phyloP scores from a whole-genome alignment of 2,888 invertebrate species.

The Spodoptera picta region DNA sequence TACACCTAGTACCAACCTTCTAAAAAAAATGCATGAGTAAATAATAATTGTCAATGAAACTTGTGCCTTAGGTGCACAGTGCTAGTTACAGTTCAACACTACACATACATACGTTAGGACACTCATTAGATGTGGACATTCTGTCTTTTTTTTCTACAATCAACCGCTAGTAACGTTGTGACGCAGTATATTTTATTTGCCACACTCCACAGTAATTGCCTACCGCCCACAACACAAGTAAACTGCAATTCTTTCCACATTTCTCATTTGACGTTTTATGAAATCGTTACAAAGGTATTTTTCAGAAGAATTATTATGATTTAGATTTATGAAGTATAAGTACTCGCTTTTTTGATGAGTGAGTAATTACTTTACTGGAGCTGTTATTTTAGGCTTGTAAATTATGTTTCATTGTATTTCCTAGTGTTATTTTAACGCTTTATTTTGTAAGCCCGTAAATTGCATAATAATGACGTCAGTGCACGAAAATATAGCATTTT shows the following conservation, averaged over 20 bases:
- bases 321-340: slow-evolving; percentile 37
- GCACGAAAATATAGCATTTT: no score
- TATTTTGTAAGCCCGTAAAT: not conserved
- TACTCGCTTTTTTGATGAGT: slow-evolving; percentile 18
- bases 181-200: slow-evolving; percentile 43
- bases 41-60: no score
- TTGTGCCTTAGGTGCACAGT: no score
- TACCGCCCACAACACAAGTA: slow-evolving; percentile 38
- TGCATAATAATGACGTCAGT: not conserved
- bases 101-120: no score
- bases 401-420: slow-evolving; percentile 7
- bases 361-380: slow-evolving; percentile 30
- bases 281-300: slow-evolving; percentile 42
- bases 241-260: slow-evolving; percentile 41
- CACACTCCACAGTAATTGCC: slow-evolving; percentile 51
- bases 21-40: no score
- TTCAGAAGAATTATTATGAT: slow-evolving; percentile 32
- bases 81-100: no score
- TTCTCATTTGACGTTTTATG: slow-evolving; percentile 50
- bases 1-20: no score
- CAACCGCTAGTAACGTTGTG: slow-evolving; percentile 3
- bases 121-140: slow-evolving; percentile 11
- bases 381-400: slow-evolving; percentile 22
- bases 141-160: slow-evolving; percentile 3
- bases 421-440: not conserved